Conservation (phyloP, 1,140 invertebrate species). For the Drosophila truncata region DNA sequence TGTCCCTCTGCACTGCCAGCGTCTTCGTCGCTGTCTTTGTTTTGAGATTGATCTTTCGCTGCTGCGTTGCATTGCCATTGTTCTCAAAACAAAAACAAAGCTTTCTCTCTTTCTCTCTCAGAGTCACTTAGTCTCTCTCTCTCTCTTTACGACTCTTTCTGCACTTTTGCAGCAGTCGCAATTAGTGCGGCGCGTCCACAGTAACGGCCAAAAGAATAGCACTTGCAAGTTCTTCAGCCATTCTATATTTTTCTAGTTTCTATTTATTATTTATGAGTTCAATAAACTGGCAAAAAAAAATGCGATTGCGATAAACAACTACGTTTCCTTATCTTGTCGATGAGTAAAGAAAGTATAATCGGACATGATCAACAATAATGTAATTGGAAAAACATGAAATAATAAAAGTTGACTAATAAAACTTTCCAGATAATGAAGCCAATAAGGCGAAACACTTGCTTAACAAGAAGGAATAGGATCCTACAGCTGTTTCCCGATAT, state of each 20-base stretch:
- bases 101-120: constrained; percentile 3
- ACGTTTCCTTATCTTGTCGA: constrained; percentile 12
- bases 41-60: constrained; percentile 13
- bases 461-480: background rate
- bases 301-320: constrained; percentile 9
- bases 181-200: constrained; percentile 57
- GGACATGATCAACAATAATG: constrained; percentile 23
- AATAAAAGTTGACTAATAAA: constrained; percentile 13
- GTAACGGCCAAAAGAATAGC: background rate
- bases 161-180: constrained; percentile 47
- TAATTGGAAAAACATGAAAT: constrained; percentile 17
- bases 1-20: constrained; percentile 4
- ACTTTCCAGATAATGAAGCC: background rate
- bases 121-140: constrained; percentile 13
- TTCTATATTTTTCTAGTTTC: background rate
- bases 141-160: constrained; percentile 24
- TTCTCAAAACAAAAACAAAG: constrained; percentile 33
- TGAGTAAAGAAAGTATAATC: constrained; percentile 17
- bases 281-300: constrained; percentile 12
- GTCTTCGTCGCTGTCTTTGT: constrained; percentile 28
- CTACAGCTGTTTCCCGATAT: background rate
- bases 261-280: constrained; percentile 4
- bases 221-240: too few relatives aligned
- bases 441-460: background rate
- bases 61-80: constrained; percentile 26